phyloP scores from a whole-genome alignment of 2,888 invertebrate species.

The Teleiodes luculella region DNA sequence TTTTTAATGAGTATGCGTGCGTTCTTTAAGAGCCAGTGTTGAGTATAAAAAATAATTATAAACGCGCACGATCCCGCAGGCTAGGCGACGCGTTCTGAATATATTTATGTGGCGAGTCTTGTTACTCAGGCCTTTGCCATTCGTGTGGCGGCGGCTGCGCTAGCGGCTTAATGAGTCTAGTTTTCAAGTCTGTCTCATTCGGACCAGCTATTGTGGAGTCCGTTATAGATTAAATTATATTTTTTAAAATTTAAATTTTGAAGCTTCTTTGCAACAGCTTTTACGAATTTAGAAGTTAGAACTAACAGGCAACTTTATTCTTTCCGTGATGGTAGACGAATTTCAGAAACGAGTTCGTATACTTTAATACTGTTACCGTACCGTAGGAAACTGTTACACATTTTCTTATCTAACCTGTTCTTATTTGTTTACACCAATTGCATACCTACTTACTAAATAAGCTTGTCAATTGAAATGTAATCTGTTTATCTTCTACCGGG shows the following conservation, averaged over 20 bases:
- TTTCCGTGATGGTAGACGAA: too few species aligned
- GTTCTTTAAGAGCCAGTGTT: neutral
- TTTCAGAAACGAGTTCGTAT: too few species aligned
- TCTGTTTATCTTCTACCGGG: slow-evolving; percentile 8
- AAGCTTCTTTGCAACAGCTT: slow-evolving; percentile 2
- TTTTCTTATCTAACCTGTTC: neutral
- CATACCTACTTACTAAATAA: neutral
- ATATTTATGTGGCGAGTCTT: neutral
- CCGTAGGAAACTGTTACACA: too few species aligned
- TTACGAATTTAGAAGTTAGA: neutral
- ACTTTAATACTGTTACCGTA: too few species aligned
- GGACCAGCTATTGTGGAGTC: neutral
- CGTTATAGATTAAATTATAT: too few species aligned
- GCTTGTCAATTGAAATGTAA: slow-evolving; percentile 14
- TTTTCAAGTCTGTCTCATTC: slow-evolving; percentile 16
- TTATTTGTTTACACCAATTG: neutral
- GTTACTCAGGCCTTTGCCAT: slow-evolving; percentile 16
- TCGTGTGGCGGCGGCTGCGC: slow-evolving; percentile 3
- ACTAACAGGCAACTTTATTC: neutral
- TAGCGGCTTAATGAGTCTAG: slow-evolving; percentile 25
- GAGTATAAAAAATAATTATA: neutral
- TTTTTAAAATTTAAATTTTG: neutral
- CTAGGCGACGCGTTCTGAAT: neutral
- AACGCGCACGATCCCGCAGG: neutral
- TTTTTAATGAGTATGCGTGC: neutral